These are phyloP conservation scores for Morpho deidamia DNA, from an alignment of 2,888 invertebrate genomes.

Conservation along the genomic window DNA sequence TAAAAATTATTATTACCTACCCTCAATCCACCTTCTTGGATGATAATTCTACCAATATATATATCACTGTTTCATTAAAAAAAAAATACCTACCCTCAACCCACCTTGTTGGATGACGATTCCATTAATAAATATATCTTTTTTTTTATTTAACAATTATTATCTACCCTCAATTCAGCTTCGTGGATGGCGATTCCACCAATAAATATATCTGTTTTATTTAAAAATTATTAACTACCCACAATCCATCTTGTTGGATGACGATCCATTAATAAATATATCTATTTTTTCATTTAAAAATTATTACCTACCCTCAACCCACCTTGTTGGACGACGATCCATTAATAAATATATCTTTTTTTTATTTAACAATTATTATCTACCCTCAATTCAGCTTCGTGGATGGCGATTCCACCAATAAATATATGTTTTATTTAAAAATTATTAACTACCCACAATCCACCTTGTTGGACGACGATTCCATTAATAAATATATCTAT, in stretches of 20 bases:
- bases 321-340: slow-evolving; percentile 31
- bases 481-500: too few species aligned
- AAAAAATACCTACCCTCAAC: slow-evolving; percentile 25
- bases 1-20: too few species aligned
- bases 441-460: slow-evolving; percentile 26
- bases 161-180: slow-evolving; percentile 31
- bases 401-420: slow-evolving; percentile 33
- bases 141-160: too few species aligned
- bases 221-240: too few species aligned
- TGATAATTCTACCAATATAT: slow-evolving; percentile 36
- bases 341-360: too few species aligned
- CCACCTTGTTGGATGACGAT: slow-evolving; percentile 32
- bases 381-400: slow-evolving; percentile 36
- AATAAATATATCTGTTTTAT: too few species aligned
- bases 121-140: too few species aligned
- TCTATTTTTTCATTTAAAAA: too few species aligned
- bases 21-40: slow-evolving; percentile 36
- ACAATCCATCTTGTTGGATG: slow-evolving; percentile 36
- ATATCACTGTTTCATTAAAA: too few species aligned
- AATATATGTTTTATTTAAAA: too few species aligned
- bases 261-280: too few species aligned
- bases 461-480: slow-evolving; percentile 32
- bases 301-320: slow-evolving; percentile 29
- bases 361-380: too few species aligned
- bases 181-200: slow-evolving; percentile 36